Evolutionary conservation across 2,888 invertebrate species (phyloP).

Genomic region (Tubiluchus corallicola): DNA sequence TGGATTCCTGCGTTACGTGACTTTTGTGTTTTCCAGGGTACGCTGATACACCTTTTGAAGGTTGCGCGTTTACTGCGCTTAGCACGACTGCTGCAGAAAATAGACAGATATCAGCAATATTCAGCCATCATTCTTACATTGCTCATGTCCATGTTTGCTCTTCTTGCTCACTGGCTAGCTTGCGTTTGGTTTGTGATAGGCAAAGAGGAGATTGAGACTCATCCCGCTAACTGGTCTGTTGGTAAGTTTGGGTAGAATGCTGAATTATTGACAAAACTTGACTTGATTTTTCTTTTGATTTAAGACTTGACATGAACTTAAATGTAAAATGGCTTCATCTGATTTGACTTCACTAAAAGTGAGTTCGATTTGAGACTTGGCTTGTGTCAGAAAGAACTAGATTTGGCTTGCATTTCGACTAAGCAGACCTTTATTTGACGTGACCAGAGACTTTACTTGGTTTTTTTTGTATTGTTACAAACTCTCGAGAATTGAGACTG

Average conservation of each 20-base stretch:
- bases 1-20: not conserved
- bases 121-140: slow-evolving; percentile 81
- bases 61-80: slow-evolving; percentile 69
- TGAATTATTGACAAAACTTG: no score
- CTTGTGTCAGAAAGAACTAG: no score
- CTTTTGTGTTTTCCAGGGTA: slow-evolving; percentile 18
- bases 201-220: slow-evolving; percentile 53
- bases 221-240: slow-evolving; percentile 54
- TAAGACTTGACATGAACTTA: no score
- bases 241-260: slow-evolving; percentile 39
- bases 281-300: no score
- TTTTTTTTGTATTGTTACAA: no score
- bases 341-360: no score
- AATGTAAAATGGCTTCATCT: no score
- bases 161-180: slow-evolving; percentile 89
- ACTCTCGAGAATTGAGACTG: no score
- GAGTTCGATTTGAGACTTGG: no score
- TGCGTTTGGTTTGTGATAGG: slow-evolving; percentile 95
- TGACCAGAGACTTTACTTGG: no score
- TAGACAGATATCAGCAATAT: slow-evolving; percentile 90
- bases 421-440: no score
- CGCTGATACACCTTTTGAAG: slow-evolving; percentile 65
- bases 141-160: slow-evolving; percentile 77
- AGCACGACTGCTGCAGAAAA: slow-evolving; percentile 76
- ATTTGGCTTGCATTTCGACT: no score